These are phyloP conservation scores for Oppia nitens DNA, from an alignment of 1,140 invertebrate species.

Conservation along the genomic window DNA sequence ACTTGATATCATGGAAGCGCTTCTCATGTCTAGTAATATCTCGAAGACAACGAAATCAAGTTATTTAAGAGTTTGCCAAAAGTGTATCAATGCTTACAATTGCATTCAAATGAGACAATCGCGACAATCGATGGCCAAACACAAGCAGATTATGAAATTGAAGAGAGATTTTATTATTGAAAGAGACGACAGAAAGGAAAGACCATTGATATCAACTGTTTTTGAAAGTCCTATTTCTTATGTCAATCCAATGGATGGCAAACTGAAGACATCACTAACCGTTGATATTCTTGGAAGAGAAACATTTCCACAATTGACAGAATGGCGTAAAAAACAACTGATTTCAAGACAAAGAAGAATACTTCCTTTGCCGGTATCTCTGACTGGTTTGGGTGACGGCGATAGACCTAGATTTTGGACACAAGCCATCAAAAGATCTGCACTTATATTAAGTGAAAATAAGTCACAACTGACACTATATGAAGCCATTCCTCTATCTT, in stretches of 20 bases:
- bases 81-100: not conserved
- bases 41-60: not conserved
- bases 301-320: slow-evolving; percentile 5
- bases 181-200: not conserved
- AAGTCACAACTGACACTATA: not conserved
- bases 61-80: not conserved
- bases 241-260: not conserved
- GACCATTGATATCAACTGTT: not conserved
- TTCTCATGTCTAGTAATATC: not conserved
- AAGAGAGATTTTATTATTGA: not conserved
- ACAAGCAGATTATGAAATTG: not conserved
- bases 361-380: slow-evolving; percentile 11
- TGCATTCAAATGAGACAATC: not conserved
- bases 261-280: slow-evolving; percentile 3
- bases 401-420: slow-evolving; percentile 10
- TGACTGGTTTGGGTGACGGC: slow-evolving; percentile 15
- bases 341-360: not conserved
- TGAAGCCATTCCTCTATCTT: slow-evolving; percentile 8
- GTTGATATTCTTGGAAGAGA: slow-evolving; percentile 5
- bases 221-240: not conserved
- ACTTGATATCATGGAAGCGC: too few relatives aligned
- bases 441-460: not conserved
- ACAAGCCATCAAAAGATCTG: not conserved
- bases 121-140: not conserved
- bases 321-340: slow-evolving; percentile 2